Percentiles rank a stretch among this genome's conserved stretches.
phyloP scores from a whole-genome alignment of 2,888 invertebrate species.

The Lasioglossum marginatum region DNA sequence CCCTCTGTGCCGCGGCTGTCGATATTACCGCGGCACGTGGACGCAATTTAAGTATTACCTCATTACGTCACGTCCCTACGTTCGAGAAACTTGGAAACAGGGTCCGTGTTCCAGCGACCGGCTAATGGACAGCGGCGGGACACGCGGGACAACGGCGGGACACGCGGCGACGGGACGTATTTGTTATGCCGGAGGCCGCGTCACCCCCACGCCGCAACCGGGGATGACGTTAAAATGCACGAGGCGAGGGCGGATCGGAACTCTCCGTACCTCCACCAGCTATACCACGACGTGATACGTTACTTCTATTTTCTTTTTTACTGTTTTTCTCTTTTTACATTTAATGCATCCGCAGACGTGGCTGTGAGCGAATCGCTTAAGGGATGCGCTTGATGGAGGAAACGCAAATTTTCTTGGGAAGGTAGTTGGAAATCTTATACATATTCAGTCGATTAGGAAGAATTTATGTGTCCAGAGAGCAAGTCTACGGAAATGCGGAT shows the following conservation, averaged over 20 bases:
- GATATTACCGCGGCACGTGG: conserved; percentile 68
- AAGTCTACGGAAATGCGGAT: background rate
- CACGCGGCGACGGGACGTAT: conserved; percentile 37
- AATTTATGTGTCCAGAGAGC: background rate
- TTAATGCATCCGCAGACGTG: background rate
- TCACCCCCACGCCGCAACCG: background rate
- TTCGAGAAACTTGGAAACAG: conserved; percentile 60
- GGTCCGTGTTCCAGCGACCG: conserved; percentile 15
- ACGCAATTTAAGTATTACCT: conserved; percentile 73
- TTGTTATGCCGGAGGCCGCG: conserved; percentile 52
- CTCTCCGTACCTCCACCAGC: background rate
- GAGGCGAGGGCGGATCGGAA: conserved; percentile 28
- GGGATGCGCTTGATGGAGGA: background rate
- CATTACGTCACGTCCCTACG: conserved; percentile 68
- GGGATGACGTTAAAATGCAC: conserved; percentile 47
- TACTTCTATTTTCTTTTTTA: background rate
- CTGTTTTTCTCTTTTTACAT: background rate
- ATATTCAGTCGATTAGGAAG: background rate
- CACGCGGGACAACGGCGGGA: conserved; percentile 16
- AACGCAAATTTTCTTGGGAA: background rate
- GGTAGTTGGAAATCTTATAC: background rate
- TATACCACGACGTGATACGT: conserved; percentile 8
- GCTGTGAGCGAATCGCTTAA: conserved; percentile 17
- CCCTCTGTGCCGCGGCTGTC: conserved; percentile 55
- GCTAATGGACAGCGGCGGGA: conserved; percentile 63